A percentile compares a stretch with the other conserved stretches of the same genome.
Evolutionary conservation across 1,140 invertebrate species (phyloP).

Genomic region (Augochlora pura): DNA sequence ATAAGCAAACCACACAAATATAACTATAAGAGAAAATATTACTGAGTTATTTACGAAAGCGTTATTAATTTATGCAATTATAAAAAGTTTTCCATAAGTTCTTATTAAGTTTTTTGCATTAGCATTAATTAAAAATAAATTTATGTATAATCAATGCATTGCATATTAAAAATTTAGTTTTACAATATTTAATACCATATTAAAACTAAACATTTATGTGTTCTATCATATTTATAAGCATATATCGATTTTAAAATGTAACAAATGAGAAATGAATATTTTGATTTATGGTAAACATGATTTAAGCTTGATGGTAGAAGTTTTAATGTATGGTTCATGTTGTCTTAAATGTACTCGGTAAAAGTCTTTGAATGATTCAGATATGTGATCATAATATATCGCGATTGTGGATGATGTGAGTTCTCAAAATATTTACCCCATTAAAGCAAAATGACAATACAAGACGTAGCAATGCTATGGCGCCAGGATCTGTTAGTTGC

Average conservation of each 20-base stretch:
- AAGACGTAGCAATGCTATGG: conserved; percentile 79
- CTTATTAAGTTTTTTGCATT: neutral
- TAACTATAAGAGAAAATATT: neutral
- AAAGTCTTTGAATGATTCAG: conserved; percentile 30
- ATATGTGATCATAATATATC: conserved; percentile 44
- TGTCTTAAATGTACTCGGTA: conserved; percentile 26
- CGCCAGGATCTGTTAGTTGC: conserved; percentile 79
- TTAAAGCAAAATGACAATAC: conserved; percentile 79
- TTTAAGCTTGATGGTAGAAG: conserved; percentile 2
- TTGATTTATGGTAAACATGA: conserved; percentile 22
- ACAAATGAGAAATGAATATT: neutral
- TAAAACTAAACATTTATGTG: conserved; percentile 7
- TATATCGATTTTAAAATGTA: conserved; percentile 5
- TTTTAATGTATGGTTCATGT: conserved; percentile 21
- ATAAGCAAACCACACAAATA: conserved; percentile 32
- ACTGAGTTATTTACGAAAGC: conserved; percentile 7
- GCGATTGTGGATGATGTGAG: conserved; percentile 56
- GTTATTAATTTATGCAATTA: conserved; percentile 21
- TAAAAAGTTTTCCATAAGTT: neutral
- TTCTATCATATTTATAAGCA: neutral
- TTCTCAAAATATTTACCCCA: conserved; percentile 79
- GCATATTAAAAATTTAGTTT: neutral
- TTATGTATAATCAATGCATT: neutral
- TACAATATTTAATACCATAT: neutral
- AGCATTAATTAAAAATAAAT: neutral